Conservation (phyloP, 1,140 invertebrate species). For the Brachionus sp. region DNA sequence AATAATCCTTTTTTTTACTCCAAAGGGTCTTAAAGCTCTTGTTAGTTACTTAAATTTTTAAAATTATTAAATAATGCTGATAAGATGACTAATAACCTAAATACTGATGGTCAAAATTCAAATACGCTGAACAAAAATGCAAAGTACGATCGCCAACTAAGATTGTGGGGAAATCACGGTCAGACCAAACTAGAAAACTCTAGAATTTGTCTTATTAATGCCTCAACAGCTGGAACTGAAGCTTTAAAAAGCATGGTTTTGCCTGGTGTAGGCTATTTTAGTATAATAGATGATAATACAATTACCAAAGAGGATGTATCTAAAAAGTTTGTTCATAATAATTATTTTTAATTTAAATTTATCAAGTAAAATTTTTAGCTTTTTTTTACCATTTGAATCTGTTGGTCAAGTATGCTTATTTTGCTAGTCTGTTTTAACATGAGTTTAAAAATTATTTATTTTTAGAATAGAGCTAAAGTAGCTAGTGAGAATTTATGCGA, state of each 20-base stretch:
- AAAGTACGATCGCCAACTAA: conserved; percentile 82
- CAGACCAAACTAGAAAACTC: conserved; percentile 79
- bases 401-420: not conserved
- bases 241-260: conserved; percentile 87
- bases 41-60: not conserved
- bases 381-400: conserved; percentile 25
- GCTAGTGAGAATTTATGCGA: conserved; percentile 78
- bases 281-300: conserved; percentile 80
- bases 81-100: not conserved
- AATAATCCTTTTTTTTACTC: not conserved
- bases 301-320: conserved; percentile 37
- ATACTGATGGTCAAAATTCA: not conserved
- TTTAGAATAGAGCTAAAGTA: conserved; percentile 72
- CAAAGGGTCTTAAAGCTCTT: conserved; percentile 15
- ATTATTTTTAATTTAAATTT: not conserved
- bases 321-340: conserved; percentile 1
- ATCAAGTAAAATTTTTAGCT: not conserved
- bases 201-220: conserved; percentile 88
- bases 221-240: conserved; percentile 87
- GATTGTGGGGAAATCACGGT: conserved; percentile 95
- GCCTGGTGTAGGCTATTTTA: conserved; percentile 89
- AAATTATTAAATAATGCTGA: not conserved
- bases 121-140: conserved; percentile 64
- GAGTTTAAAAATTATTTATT: conserved; percentile 61
- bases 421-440: not conserved